Conservation (phyloP, 2,113 vertebrate genomes). For the Saguinus midas region DNA sequence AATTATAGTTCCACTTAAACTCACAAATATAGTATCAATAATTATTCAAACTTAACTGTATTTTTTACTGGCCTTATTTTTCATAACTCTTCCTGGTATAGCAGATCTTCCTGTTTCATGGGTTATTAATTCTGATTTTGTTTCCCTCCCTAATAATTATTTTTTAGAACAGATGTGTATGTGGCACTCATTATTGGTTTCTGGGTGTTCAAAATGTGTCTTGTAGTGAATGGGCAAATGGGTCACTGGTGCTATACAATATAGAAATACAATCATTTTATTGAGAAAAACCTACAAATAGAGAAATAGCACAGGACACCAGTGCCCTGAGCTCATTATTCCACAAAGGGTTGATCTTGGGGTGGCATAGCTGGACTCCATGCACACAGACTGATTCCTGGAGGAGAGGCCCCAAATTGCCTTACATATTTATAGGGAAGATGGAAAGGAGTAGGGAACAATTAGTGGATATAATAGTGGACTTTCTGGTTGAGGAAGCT, state of each 20-base stretch:
- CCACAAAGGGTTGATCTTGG: neutral
- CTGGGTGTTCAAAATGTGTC: neutral
- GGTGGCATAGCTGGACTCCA: neutral
- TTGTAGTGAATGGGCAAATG: neutral
- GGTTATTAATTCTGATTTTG: neutral
- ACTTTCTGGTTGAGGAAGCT: neutral
- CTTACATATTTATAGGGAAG: neutral
- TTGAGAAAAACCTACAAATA: neutral
- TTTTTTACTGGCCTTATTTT: neutral
- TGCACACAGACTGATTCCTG: neutral
- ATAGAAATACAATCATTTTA: neutral
- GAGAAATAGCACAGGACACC: neutral
- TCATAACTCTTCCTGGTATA: neutral
- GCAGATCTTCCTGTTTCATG: neutral
- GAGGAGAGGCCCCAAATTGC: neutral
- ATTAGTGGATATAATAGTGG: neutral
- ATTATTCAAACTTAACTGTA: neutral
- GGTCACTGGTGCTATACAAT: neutral
- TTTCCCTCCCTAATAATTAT: neutral
- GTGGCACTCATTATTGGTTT: neutral
- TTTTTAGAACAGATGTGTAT: neutral
- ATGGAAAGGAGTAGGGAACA: neutral
- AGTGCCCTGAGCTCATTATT: neutral
- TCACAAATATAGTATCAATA: neutral
- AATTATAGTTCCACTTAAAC: neutral